Base-by-base conservation (phyloP, 2,113 vertebrate genomes). In the Pseudonaja textilis region DNA sequence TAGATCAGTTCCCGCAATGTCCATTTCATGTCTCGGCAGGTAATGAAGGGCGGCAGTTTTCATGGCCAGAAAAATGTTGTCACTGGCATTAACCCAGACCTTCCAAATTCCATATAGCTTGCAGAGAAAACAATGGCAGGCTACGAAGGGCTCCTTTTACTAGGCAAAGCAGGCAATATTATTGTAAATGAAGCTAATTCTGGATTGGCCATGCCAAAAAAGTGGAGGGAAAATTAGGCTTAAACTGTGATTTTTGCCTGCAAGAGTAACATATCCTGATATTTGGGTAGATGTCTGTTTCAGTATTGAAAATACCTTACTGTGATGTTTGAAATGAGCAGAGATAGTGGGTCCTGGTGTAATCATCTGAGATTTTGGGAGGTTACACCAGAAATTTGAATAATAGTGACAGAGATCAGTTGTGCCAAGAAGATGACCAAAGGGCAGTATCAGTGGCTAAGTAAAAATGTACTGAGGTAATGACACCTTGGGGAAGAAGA, bases 21-120 rank as follows among this genome's bases (percentile, higher is more conserved):
- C 87, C 86, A 90, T 94, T 94, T 95, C 90, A 92, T 95, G 89
- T 57, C 87, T 85, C 89, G 87, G 94, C 88, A 88, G 93, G 92
- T 92, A 87, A 88, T 94, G 89, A 96, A 89, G 85, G 92, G 92
- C 55, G 50, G 91, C 85, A 96, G 91, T 89, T 89, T 93, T 90
- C 89, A 85, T 47, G 69, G 52, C 88, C 94, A 95, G 90, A 74
- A 87, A 94, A 95, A 81, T 93, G 90, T 96, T 96, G 96, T 96
- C 85, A 69, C 96, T 96, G 95, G 94, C 94, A 92, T 14, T 22
- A 25, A 64, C 85, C 52, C 92, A 29, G 16, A 42, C 85, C 91
- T 96, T 96, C 92, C 92, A 92, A 90, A 93, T 94, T 96, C 92
- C 90, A 9, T 50, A 50, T 50, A 50, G 47, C 8, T 7, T 50